Evolutionary conservation across 2,113 vertebrate species (phyloP), one percentile per base, ranked within the genome.

Genomic region (Morphnarchus princeps): DNA sequence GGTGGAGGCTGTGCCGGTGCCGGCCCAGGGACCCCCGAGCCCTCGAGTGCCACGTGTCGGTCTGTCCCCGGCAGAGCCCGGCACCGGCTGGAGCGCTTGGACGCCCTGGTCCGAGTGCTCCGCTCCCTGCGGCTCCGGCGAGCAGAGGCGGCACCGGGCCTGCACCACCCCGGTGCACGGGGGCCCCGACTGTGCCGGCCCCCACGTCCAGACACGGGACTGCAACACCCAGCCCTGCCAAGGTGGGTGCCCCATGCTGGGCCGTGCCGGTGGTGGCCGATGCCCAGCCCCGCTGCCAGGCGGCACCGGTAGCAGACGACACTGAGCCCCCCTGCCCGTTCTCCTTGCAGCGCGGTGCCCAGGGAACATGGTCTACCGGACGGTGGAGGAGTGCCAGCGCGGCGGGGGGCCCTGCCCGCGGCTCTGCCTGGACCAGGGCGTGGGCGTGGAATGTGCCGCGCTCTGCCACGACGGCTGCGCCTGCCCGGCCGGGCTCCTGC

Each of bases 161-260:
- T 99, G 99, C 88, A 97, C 82, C 67, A 32, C 83, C 2, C 95
- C 97, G 1, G 96, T 95, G 63, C 90, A 98, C 1, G 98, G 98
- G 26, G 98, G 98, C 7, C 42, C 69, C 3, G 69, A 69, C 36
- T 99, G 99, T 82, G 59, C 67, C 0, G 99, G 99, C 7, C 98
- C 99, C 24, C 98, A 98, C 62, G 97, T 98, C 28, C 99, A 99
- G 97, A 99, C 99, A 2, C 91, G 98, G 21, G 99, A 99, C 95
- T 99, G 99, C 97, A 99, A 99, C 96, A 95, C 96, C 0, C 98
- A 99, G 28, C 98, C 98, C 42, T 99, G 99, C 85, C 71, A 95
- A 97, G 98, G 99, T 99, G 93, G 49, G 43, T 8, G 36, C 36
- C 24, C 32, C 26, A 4, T 11, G 28, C 43, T 11, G 58, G 58